phyloP scores from a whole-genome alignment of 2,797 vertebrate genomes.

The Pterois miles region DNA sequence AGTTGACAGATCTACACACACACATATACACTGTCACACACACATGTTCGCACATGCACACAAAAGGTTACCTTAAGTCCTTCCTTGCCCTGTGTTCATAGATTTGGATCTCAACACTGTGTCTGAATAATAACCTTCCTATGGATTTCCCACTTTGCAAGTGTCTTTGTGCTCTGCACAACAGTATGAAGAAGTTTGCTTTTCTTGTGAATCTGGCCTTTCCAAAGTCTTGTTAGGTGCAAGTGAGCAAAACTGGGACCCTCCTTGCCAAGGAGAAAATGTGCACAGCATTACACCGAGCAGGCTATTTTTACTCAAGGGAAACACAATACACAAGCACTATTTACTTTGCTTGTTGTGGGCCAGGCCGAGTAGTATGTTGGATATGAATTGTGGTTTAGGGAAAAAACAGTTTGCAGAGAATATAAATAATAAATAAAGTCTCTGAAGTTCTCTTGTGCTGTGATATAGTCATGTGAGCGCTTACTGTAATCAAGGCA shows the following conservation, averaged over 20 bases:
- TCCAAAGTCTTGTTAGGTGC: conserved; percentile 43
- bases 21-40: conserved; percentile 17
- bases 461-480: conserved; percentile 18
- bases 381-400: conserved; percentile 30
- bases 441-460: conserved; percentile 31
- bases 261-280: conserved; percentile 24
- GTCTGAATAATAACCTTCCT: conserved; percentile 34
- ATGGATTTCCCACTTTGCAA: conserved; percentile 16
- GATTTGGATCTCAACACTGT: conserved; percentile 47
- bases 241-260: conserved; percentile 43
- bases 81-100: conserved; percentile 44
- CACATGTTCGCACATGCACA: conserved; percentile 20
- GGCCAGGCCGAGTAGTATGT: conserved; percentile 14
- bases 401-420: conserved; percentile 21
- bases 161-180: conserved; percentile 15
- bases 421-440: conserved; percentile 67
- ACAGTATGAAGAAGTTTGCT: conserved; percentile 17
- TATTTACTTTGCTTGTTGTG: conserved; percentile 41
- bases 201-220: conserved; percentile 19
- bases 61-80: conserved; percentile 40
- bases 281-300: conserved; percentile 26
- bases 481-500: conserved; percentile 38
- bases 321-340: conserved; percentile 46
- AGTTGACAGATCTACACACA: conserved; percentile 40
- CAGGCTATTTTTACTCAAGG: conserved; percentile 45